Base-by-base conservation (phyloP, 2,113 vertebrate species). In the Malaclemys terrapin region DNA sequence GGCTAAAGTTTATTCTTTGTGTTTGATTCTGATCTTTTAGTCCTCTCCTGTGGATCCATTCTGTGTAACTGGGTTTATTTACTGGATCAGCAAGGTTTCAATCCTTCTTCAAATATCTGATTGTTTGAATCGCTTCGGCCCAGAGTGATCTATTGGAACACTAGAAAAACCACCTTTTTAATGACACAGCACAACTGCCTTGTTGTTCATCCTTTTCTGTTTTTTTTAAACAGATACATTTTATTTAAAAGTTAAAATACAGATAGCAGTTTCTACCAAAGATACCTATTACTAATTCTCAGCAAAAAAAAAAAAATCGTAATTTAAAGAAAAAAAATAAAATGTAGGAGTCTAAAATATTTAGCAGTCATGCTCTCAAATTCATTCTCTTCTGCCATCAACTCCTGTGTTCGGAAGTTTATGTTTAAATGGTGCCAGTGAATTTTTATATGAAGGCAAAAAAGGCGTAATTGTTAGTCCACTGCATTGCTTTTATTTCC, bases 261-360 rank as follows among this genome's bases (percentile, higher is more conserved):
- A 98, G 91, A 96, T 98, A 98, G 89, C 93, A 93, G 97, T 98
- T 98, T 54, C 98, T 98, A 99, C 99, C 99, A 99, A 99, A 99
- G 99, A 99, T 98, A 97, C 96, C 93, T 96, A 97, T 93, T 97
- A 98, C 98, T 98, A 98, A 98, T 98, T 98, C 94, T 98, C 98
- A 98, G 90, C 96, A 96, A 94, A 98, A 97, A 96, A 42, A 84
- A 62, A 96, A 84, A 62, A 85, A 89, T 95, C 65, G 84, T 97
- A 94, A 89, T 89, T 93, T 53, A 6, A 90, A 84, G 84, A 87
- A 47, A 80, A 87, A 91, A 92, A 95, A 87, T 85, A 86, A 90
- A 97, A 80, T 2, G 11, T 97, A 97, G 93, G 97, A 97, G 89
- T 98, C 97, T 97, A 97, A 97, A 97, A 92, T 91, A 97, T 96